A percentile compares a stretch with the other conserved stretches of the same genome.
phyloP scores from a whole-genome alignment of 92 coral and sea anemone genomes.

The Chrysogorgia sp. region DNA sequence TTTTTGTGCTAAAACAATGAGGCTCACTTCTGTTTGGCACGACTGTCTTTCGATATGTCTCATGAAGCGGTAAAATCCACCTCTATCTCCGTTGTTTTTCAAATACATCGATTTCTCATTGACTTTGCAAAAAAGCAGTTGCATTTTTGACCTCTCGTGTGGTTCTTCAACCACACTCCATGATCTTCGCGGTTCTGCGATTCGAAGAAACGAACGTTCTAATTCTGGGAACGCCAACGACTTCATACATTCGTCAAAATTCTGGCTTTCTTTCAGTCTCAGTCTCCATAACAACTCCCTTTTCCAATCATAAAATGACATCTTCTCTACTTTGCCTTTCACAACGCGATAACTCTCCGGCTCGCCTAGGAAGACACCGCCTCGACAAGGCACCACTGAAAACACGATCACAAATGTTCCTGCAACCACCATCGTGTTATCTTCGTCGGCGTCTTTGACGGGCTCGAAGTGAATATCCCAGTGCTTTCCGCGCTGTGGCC shows the following conservation, averaged over 20 bases:
- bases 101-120: background rate
- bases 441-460: no score
- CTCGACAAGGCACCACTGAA: conserved; percentile 9
- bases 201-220: no score
- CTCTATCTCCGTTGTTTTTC: background rate
- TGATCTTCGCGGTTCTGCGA: no score
- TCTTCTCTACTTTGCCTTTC: conserved; percentile 36
- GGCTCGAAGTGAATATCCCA: no score
- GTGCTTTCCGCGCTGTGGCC: no score
- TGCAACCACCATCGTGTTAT: background rate
- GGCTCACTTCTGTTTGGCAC: background rate
- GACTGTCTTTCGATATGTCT: background rate
- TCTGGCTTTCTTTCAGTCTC: no score
- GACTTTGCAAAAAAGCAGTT: background rate
- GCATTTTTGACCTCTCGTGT: no score
- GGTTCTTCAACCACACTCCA: no score
- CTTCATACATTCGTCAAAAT: no score
- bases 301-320: conserved; percentile 41
- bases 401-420: conserved; percentile 26
- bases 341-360: conserved; percentile 49
- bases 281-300: no score
- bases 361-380: conserved; percentile 20
- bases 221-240: no score
- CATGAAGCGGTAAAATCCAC: background rate
- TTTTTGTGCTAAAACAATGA: no score